A percentile compares a stretch with the other conserved stretches of the same genome.
These are phyloP conservation scores for Coturnix japonica DNA, from an alignment of 2,113 vertebrate genomes.

Conservation along the genomic window DNA sequence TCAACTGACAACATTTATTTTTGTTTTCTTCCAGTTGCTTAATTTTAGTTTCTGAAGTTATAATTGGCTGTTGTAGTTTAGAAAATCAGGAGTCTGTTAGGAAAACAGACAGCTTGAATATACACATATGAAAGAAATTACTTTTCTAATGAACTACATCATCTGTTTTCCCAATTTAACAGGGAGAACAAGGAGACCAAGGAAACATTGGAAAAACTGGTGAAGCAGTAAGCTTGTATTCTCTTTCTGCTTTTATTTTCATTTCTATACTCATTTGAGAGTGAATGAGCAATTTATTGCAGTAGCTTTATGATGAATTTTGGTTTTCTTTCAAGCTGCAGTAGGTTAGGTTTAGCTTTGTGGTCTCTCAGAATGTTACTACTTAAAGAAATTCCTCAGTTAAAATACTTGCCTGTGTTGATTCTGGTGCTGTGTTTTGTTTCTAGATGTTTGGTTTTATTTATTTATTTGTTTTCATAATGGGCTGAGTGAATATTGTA, in stretches of 20 bases:
- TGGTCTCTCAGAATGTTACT: background rate
- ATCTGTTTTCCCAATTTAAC: conserved; percentile 62
- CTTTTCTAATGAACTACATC: background rate
- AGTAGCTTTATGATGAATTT: background rate
- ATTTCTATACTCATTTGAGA: background rate
- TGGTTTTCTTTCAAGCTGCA: background rate
- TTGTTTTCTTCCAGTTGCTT: background rate
- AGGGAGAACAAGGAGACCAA: conserved; percentile 93
- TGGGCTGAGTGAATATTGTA: background rate
- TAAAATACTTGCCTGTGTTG: background rate
- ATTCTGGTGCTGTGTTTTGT: background rate
- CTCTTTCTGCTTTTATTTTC: conserved; percentile 32
- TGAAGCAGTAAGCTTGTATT: conserved; percentile 85
- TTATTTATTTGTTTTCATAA: background rate
- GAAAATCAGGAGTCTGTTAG: background rate
- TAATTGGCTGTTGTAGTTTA: background rate
- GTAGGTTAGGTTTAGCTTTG: background rate
- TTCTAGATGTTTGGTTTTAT: too few relatives aligned
- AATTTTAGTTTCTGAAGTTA: conserved; percentile 1
- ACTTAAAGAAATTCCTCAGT: background rate
- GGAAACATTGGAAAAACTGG: conserved; percentile 91
- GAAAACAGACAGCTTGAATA: background rate
- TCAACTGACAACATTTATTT: background rate
- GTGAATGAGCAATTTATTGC: background rate
- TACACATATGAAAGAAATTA: conserved; percentile 40